A percentile compares a stretch with the other conserved stretches of the same genome.
These are phyloP conservation scores for Antheraea yamamai DNA, from an alignment of 2,888 invertebrate genomes.

Conservation along the genomic window DNA sequence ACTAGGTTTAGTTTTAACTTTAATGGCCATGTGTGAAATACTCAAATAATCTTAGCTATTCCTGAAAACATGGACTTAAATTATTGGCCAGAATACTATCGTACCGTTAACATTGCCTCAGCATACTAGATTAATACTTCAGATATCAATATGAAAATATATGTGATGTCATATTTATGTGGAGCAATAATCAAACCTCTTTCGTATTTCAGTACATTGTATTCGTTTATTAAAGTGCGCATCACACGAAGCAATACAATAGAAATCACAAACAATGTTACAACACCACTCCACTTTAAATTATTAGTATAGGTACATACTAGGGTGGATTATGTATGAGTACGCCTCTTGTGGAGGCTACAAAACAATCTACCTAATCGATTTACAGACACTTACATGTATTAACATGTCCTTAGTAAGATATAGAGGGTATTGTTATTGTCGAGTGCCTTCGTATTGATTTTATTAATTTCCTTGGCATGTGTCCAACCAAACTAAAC, in stretches of 20 bases:
- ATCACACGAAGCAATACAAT: conserved; percentile 30
- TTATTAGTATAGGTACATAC: conserved; percentile 44
- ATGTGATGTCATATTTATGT: conserved; percentile 18
- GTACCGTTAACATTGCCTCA: neutral
- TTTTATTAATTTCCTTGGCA: conserved; percentile 3
- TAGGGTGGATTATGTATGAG: conserved; percentile 31
- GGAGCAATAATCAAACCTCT: conserved; percentile 30
- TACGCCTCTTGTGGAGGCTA: conserved; percentile 29
- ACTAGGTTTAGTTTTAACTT: too few relatives aligned
- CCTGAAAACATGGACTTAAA: too few relatives aligned
- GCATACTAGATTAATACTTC: neutral
- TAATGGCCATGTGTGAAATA: too few relatives aligned
- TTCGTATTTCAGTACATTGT: conserved; percentile 31
- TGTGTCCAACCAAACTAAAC: neutral
- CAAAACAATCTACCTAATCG: conserved; percentile 40
- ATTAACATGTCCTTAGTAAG: conserved; percentile 25
- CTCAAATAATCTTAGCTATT: too few relatives aligned
- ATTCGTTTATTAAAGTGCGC: conserved; percentile 31
- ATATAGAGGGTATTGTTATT: conserved; percentile 16
- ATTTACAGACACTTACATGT: conserved; percentile 25
- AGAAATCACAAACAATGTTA: conserved; percentile 44
- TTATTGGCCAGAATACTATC: neutral
- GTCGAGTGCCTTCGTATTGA: conserved; percentile 13
- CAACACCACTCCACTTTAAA: conserved; percentile 48
- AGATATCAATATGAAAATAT: conserved; percentile 11